Percentiles rank a stretch among this genome's conserved stretches.
Evolutionary conservation across 2,797 vertebrate species (phyloP).

Genomic region (Coccyzus lansbergi): DNA sequence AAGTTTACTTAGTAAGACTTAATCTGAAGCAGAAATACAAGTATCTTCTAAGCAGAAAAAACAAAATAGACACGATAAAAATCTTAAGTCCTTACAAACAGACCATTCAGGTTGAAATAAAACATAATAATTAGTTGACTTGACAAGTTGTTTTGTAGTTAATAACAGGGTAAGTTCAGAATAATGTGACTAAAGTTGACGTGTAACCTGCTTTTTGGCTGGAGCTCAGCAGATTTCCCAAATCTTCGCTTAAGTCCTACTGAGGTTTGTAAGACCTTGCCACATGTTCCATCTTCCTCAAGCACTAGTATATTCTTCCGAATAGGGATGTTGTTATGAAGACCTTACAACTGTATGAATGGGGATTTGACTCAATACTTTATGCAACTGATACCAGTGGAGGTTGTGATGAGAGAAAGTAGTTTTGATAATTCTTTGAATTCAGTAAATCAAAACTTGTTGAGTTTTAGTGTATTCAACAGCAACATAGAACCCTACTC

Average conservation of each 20-base stretch:
- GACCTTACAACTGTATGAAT: not conserved
- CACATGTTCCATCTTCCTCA: not conserved
- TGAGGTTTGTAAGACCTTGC: not conserved
- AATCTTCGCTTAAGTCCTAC: not conserved
- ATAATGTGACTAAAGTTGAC: not conserved
- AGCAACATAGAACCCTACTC: not conserved
- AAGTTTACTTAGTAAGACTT: not conserved
- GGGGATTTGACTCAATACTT: not conserved
- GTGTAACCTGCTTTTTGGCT: not conserved
- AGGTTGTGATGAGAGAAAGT: not conserved
- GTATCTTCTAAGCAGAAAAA: not conserved
- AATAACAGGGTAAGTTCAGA: not conserved
- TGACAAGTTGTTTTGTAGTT: not conserved
- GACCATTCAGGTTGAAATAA: not conserved
- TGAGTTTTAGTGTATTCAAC: not conserved
- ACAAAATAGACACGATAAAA: not conserved
- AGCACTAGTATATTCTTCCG: not conserved
- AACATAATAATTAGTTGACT: not conserved
- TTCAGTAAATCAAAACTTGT: not conserved
- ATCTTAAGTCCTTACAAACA: not conserved
- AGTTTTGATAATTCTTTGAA: not conserved
- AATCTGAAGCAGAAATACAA: not conserved
- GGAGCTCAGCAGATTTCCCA: not conserved
- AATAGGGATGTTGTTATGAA: not conserved
- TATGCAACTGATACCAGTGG: not conserved